Evolutionary conservation across 2,888 invertebrate genomes (phyloP).

Genomic region (Drosophila affinis): DNA sequence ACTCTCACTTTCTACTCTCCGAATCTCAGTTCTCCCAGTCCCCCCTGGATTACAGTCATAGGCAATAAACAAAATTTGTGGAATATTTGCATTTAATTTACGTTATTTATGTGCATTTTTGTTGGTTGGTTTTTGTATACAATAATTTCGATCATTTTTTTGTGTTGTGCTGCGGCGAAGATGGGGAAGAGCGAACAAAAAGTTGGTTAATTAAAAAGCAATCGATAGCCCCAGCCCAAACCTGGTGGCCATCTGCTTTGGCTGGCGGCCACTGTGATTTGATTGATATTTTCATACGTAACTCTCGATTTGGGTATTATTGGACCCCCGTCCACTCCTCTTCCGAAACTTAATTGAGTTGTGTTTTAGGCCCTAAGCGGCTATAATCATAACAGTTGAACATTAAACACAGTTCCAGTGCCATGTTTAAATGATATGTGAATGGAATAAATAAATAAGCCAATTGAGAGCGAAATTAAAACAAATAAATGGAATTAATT

Average conservation of each 20-base stretch:
- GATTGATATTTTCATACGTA: conserved; percentile 17
- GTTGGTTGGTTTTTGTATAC: conserved; percentile 39
- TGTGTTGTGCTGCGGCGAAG: conserved; percentile 1
- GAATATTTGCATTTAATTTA: conserved; percentile 62
- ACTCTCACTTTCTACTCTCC: conserved; percentile 39
- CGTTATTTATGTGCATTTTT: conserved; percentile 59
- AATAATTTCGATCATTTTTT: conserved; percentile 56
- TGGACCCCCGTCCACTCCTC: neutral
- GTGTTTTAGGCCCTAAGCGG: conserved; percentile 22
- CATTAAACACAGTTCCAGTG: conserved; percentile 27
- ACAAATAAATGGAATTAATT: conserved; percentile 45
- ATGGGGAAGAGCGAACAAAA: conserved; percentile 42
- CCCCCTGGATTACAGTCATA: conserved; percentile 37
- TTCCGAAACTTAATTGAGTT: conserved; percentile 54
- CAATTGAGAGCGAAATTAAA: conserved; percentile 16
- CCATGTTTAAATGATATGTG: conserved; percentile 38
- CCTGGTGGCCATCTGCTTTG: neutral
- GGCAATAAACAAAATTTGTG: conserved; percentile 49
- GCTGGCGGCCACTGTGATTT: conserved; percentile 20
- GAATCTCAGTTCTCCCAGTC: conserved; percentile 6
- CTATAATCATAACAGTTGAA: conserved; percentile 13
- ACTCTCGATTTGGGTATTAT: neutral
- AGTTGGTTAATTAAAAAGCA: conserved; percentile 72
- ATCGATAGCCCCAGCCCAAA: conserved; percentile 55
- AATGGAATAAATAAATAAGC: conserved; percentile 21